Percentiles rank a stretch among this genome's conserved stretches.
Conservation (phyloP, 2,888 invertebrate genomes). For the Drosophila mulleri region DNA sequence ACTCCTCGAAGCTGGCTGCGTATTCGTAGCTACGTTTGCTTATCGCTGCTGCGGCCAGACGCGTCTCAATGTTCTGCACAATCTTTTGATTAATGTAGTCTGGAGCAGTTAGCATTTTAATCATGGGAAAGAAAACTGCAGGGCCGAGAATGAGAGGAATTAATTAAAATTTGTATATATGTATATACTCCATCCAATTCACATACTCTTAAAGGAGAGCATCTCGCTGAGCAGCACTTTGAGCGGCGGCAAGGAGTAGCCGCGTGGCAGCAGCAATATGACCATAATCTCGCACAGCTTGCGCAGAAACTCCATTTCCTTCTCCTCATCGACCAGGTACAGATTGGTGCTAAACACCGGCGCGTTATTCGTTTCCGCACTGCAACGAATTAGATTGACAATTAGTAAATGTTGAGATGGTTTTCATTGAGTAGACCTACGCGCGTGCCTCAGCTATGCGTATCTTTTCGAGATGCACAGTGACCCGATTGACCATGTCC, state of each 20-base stretch:
- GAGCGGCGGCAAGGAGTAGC: slow-evolving; percentile 91
- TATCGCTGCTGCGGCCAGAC: slow-evolving; percentile 91
- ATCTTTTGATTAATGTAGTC: slow-evolving; percentile 96
- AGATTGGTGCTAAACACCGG: slow-evolving; percentile 91
- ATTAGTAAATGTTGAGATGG: neutral
- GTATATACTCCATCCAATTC: neutral
- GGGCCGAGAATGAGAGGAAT: neutral
- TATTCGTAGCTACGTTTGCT: slow-evolving; percentile 93
- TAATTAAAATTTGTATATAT: neutral
- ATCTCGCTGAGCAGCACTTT: slow-evolving; percentile 93
- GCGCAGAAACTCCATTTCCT: slow-evolving; percentile 92
- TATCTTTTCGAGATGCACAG: slow-evolving; percentile 94
- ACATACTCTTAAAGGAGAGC: slow-evolving; percentile 92
- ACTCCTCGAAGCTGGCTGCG: slow-evolving; percentile 95
- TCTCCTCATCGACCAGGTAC: slow-evolving; percentile 90
- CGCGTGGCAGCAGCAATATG: slow-evolving; percentile 92
- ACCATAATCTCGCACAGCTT: slow-evolving; percentile 93
- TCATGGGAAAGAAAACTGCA: slow-evolving; percentile 89
- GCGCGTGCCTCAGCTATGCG: slow-evolving; percentile 90
- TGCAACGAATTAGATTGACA: slow-evolving; percentile 73
- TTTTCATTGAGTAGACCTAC: slow-evolving; percentile 86
- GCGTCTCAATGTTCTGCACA: slow-evolving; percentile 92
- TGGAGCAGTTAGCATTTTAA: slow-evolving; percentile 94
- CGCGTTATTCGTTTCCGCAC: slow-evolving; percentile 87
- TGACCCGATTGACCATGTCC: slow-evolving; percentile 92